Evolutionary conservation across 2,113 vertebrate species (phyloP).

Genomic region (Myotis brandtii): DNA sequence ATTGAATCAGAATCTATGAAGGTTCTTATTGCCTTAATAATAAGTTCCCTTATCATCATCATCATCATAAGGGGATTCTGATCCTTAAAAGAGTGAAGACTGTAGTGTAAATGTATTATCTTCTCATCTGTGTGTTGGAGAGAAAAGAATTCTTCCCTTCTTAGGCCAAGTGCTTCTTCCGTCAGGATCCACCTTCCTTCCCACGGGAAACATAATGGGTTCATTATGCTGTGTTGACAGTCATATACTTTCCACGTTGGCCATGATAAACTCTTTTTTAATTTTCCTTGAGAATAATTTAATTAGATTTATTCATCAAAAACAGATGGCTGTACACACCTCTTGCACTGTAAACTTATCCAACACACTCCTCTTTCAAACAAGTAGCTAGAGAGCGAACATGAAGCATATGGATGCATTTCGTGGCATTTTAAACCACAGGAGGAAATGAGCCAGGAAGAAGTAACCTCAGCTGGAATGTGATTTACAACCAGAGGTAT

Average conservation of each 20-base stretch:
- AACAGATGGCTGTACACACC: not conserved
- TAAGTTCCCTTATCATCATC: not conserved
- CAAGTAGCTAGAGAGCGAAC: not conserved
- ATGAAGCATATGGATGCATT: not conserved
- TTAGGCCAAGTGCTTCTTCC: not conserved
- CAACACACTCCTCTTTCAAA: not conserved
- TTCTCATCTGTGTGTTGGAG: not conserved
- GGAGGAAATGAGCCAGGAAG: not conserved
- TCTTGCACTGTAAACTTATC: not conserved
- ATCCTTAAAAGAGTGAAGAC: not conserved
- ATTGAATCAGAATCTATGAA: not conserved
- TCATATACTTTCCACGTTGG: not conserved
- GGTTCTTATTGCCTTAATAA: not conserved
- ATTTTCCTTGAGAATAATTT: constrained; percentile 33
- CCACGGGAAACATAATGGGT: not conserved
- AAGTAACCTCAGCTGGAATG: not conserved
- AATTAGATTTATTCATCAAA: not conserved
- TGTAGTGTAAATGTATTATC: not conserved
- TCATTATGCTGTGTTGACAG: constrained; percentile 8
- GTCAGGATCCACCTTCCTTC: not conserved
- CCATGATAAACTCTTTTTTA: not conserved
- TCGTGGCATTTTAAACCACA: constrained; percentile 34
- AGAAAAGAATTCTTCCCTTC: not conserved
- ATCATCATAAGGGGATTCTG: not conserved
- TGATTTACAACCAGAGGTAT: not conserved